A percentile compares a stretch with the other conserved stretches of the same genome.
phyloP scores from a whole-genome alignment of 2,113 vertebrate species.

The Anguilla rostrata region DNA sequence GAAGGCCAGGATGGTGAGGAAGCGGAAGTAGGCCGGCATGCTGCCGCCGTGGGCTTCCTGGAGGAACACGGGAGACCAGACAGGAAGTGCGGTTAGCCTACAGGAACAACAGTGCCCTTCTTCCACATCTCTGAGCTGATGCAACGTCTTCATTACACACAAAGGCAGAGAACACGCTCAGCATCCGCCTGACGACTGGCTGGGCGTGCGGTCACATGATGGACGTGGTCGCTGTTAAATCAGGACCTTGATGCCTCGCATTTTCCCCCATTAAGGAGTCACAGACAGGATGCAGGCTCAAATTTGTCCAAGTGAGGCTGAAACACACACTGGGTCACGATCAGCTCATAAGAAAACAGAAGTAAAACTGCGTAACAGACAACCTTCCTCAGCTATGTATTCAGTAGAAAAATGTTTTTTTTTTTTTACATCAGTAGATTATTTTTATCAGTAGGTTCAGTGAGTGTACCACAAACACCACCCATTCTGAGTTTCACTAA shows the following conservation, averaged over 20 bases:
- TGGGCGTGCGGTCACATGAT: constrained; percentile 11
- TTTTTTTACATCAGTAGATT: too few species aligned
- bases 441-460: too few species aligned
- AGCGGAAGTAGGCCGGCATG: constrained; percentile 93
- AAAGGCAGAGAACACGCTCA: background rate
- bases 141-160: background rate
- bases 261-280: background rate
- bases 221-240: background rate
- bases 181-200: background rate
- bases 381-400: background rate
- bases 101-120: background rate
- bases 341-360: background rate
- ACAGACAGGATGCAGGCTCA: background rate
- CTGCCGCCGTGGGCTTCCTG: constrained; percentile 66
- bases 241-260: background rate
- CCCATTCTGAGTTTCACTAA: too few species aligned
- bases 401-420: too few species aligned
- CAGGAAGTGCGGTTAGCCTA: background rate
- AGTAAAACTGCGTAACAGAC: background rate
- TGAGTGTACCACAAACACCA: too few species aligned
- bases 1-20: constrained; percentile 95
- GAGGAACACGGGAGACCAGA: background rate
- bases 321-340: background rate
- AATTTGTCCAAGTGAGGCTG: background rate
- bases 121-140: background rate